Base-by-base conservation (phyloP, 1,140 invertebrate species). In the Dolichoris vasculosae region DNA sequence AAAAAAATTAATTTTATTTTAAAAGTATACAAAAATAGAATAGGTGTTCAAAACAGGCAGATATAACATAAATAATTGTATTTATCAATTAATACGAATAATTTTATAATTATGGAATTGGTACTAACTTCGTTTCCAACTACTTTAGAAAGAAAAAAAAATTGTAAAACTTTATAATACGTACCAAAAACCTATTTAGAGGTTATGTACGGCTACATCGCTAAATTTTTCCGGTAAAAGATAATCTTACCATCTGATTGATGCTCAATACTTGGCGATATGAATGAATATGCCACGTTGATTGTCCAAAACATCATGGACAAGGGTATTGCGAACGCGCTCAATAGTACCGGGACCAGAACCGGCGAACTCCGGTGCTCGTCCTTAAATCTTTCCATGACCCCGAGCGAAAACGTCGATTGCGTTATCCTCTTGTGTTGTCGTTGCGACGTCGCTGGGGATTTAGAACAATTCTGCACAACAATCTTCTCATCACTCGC, bases 291-390 rank as follows among this genome's bases (percentile, higher is more conserved):
- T 26, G 95, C 93, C 73, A 96, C 92, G 90, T 96, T 96, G 64
- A 94, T 94, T 86, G 95, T 94, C 96, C 96, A 97, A 92, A 96
- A 94, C 4, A 95, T 93, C 93, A 96, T 95, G 0, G 96, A 96
- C 23, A 96, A 85, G 35, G 96, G 96, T 87, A 97, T 95, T 9
- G 96, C 94, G 75, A 96, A 91, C 11, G 95, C 94, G 89, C 95
- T 95, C 40, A 96, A 90, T 8, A 96, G 86, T 8, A 96, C 93
- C 40, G 95, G 95, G 87, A 96, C 88, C 85, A 96, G 90, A 87
- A 93, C 87, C n/a, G 86, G 82, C 7, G 85, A 83, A 0, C 30
- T 69, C 46, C 63, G 77, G 38, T 82, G 40, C 64, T 85, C 71
- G 30, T 79, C 69, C 69, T 73, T 73, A 20, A 0, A 73, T 0